Evolutionary conservation across 2,113 vertebrate species (phyloP), one percentile per base, ranked within the genome.

Genomic region (Gnathonemus echidnorhynchus): DNA sequence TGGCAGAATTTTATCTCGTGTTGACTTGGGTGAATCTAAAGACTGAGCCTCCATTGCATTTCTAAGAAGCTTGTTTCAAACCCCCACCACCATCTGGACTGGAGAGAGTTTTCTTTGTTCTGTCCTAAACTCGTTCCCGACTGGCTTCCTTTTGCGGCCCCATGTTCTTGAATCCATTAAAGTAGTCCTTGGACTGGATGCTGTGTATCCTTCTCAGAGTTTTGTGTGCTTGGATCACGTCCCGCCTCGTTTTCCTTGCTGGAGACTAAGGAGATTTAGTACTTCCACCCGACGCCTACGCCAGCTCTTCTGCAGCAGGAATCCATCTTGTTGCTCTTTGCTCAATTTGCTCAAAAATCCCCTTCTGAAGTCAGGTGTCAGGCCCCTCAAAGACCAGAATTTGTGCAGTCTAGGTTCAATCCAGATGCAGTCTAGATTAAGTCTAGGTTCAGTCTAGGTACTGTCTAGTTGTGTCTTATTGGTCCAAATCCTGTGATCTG

Each of bases 251-350:
- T 80, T 42, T 35, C 74, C 17, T 80, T 80, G 74, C 13, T 80
- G 74, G 74, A 80, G 74, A 80, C 74, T 80, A 80, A 80, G 74
- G 74, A 80, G 74, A 80, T 80, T 80, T 80, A 80, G 74, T 80
- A 19, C 74, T 80, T 80, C 74, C 74, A 80, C 74, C 31, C 74
- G 62, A 70, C 74, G 31, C 74, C 74, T 80, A 80, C 35, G 74
- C 35, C 74, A 80, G 35, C 35, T 42, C 35, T 80, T 42, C 35
- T 80, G 35, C 74, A 80, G 74, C 11, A 5, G 74, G 74, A 80
- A 39, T 80, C 35, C 17, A 17, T 80, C 74, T 80, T 80, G 74
- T 42, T 80, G 74, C 35, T 80, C 74, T 80, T 80, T 80, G 74
- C 35, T 35, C 35, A 42, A 42, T 15, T 80, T 17, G 35, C 74